Conservation (phyloP, 2,888 invertebrate species). For the Leucophenga maculata region DNA sequence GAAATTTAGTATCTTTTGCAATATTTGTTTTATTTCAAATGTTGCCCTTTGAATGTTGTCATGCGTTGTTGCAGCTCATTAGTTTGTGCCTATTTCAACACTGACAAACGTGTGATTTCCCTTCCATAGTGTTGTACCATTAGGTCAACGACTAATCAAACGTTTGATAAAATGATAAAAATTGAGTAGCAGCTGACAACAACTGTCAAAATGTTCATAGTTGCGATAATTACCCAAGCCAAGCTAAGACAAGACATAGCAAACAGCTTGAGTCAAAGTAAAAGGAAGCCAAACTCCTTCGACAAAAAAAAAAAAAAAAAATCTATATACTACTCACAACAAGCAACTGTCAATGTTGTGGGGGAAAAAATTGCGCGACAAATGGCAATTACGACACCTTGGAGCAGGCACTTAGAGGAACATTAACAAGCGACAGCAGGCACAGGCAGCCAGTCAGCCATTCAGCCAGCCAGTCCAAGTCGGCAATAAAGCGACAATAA, state of each 20-base stretch:
- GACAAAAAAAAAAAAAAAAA: not conserved
- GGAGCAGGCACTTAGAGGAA: slow-evolving; percentile 18
- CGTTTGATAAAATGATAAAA: slow-evolving; percentile 20
- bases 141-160: slow-evolving; percentile 11
- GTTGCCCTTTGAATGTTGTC: too few species aligned
- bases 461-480: not conserved
- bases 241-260: slow-evolving; percentile 5
- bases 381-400: slow-evolving; percentile 27
- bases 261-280: slow-evolving; percentile 13
- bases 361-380: slow-evolving; percentile 20
- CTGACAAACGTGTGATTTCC: too few species aligned
- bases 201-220: slow-evolving; percentile 23
- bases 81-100: too few species aligned
- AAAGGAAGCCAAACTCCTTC: slow-evolving; percentile 2
- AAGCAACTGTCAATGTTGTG: not conserved
- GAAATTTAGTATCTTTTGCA: too few species aligned
- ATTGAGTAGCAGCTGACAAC: slow-evolving; percentile 22
- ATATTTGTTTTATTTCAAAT: too few species aligned
- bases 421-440: slow-evolving; percentile 16
- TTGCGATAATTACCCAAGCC: slow-evolving; percentile 17
- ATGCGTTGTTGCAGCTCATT: too few species aligned
- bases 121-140: too few species aligned
- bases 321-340: not conserved
- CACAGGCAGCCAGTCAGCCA: not conserved
- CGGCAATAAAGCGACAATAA: slow-evolving; percentile 24